phyloP scores from a whole-genome alignment of 2,113 vertebrate genomes.

The Meleagris gallopavo region DNA sequence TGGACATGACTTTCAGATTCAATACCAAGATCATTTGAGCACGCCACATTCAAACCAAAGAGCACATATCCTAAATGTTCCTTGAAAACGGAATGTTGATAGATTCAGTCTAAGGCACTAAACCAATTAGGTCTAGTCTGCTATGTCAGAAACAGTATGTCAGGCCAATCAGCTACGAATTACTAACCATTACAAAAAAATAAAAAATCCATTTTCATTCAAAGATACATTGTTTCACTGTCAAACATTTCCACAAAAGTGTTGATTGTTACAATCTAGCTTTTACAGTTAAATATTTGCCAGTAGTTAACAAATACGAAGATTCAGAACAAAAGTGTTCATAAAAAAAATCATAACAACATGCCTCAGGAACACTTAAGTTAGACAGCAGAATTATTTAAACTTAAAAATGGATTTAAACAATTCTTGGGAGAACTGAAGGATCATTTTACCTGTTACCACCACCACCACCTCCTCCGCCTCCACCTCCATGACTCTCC shows the following conservation, averaged over 20 bases:
- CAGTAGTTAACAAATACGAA: constrained; percentile 34
- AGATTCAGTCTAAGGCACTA: constrained; percentile 48
- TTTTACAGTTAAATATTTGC: constrained; percentile 41
- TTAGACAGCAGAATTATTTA: constrained; percentile 52
- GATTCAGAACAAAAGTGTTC: not conserved
- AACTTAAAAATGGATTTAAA: constrained; percentile 59
- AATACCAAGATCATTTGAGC: constrained; percentile 41
- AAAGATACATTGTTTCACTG: constrained; percentile 8
- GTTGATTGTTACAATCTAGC: not conserved
- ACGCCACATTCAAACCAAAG: constrained; percentile 65
- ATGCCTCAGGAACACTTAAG: constrained; percentile 80
- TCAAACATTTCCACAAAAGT: constrained; percentile 30
- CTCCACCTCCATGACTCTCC: constrained; percentile 84
- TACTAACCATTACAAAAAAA: constrained; percentile 25
- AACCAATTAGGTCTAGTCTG: constrained; percentile 45
- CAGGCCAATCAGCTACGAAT: constrained; percentile 49
- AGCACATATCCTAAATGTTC: constrained; percentile 75
- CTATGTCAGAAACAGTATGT: constrained; percentile 11
- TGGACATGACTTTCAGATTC: constrained; percentile 71
- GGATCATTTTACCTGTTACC: constrained; percentile 85
- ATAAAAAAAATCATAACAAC: constrained; percentile 67
- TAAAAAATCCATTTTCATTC: constrained; percentile 10
- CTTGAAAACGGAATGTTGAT: constrained; percentile 70
- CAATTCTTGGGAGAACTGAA: constrained; percentile 76
- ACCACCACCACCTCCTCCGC: constrained; percentile 83